Percentiles rank a stretch among this genome's conserved stretches.
These are phyloP conservation scores for Phylloscopus whistleri DNA, from an alignment of 2,113 vertebrate genomes.

Conservation along the genomic window DNA sequence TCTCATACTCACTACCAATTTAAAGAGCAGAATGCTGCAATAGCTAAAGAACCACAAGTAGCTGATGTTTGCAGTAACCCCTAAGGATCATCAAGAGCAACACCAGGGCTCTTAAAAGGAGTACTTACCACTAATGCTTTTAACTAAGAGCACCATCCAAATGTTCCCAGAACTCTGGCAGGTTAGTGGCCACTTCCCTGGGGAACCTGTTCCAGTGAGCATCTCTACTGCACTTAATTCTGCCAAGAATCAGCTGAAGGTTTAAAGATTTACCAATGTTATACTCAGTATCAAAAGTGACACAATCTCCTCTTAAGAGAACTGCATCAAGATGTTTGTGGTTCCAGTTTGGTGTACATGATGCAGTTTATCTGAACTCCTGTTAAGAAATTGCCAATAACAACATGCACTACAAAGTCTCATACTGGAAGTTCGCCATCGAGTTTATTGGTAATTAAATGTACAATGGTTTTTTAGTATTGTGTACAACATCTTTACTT, in stretches of 20 bases:
- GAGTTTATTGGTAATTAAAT: slow-evolving; percentile 62
- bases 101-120: neutral
- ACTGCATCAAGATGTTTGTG: neutral
- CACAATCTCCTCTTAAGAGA: rapidly evolving
- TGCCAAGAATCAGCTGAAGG: neutral
- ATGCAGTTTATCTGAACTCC: neutral
- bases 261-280: neutral
- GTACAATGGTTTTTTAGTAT: neutral
- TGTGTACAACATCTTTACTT: slow-evolving; percentile 79
- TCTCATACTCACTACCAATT: neutral
- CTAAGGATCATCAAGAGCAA: rapidly evolving
- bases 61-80: rapidly evolving
- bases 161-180: rapidly evolving
- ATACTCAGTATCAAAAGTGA: neutral
- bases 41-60: rapidly evolving
- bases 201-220: neutral
- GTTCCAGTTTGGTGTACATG: neutral
- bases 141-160: neutral
- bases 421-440: neutral
- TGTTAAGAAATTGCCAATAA: neutral
- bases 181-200: neutral
- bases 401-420: neutral
- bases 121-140: neutral
- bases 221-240: neutral
- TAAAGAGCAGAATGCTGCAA: neutral